Percentiles rank a stretch among this genome's conserved stretches.
Evolutionary conservation across 2,888 invertebrate genomes (phyloP).

Genomic region (Limnephilus rhombicus): DNA sequence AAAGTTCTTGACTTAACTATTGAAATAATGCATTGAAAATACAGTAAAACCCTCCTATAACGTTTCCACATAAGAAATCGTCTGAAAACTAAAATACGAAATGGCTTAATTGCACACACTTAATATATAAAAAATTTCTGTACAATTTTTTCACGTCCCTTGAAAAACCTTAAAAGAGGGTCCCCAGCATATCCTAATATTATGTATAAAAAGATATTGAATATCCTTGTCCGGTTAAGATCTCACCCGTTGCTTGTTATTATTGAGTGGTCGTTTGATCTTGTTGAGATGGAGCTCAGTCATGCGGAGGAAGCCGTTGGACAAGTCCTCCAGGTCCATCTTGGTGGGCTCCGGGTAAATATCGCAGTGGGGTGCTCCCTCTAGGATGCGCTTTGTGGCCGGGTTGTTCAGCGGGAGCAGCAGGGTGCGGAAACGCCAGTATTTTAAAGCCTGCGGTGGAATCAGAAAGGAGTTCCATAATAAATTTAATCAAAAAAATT

Average conservation of each 20-base stretch:
- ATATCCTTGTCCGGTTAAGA: constrained; percentile 12
- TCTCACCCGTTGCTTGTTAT: constrained; percentile 88
- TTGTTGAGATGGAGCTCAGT: constrained; percentile 93
- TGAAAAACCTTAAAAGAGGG: background rate
- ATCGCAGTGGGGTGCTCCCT: constrained; percentile 86
- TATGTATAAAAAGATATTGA: background rate
- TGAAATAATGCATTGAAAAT: background rate
- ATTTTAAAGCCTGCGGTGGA: constrained; percentile 84
- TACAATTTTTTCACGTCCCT: background rate
- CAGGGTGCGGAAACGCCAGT: constrained; percentile 94
- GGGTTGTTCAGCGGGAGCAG: constrained; percentile 89
- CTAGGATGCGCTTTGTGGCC: constrained; percentile 87
- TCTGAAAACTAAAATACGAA: no score
- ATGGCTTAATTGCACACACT: no score
- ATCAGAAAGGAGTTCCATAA: no score
- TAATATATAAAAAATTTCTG: no score
- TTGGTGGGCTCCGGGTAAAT: constrained; percentile 85
- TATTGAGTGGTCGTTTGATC: constrained; percentile 84
- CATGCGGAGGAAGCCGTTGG: constrained; percentile 87
- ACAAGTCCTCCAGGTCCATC: constrained; percentile 81
- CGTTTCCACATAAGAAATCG: background rate
- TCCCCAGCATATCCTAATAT: background rate
- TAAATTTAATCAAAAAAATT: no score
- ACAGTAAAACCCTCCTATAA: background rate
- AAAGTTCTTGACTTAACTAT: background rate